These are phyloP conservation scores for Dolomedes plantarius DNA, from an alignment of 2,888 invertebrate genomes.

Conservation along the genomic window DNA sequence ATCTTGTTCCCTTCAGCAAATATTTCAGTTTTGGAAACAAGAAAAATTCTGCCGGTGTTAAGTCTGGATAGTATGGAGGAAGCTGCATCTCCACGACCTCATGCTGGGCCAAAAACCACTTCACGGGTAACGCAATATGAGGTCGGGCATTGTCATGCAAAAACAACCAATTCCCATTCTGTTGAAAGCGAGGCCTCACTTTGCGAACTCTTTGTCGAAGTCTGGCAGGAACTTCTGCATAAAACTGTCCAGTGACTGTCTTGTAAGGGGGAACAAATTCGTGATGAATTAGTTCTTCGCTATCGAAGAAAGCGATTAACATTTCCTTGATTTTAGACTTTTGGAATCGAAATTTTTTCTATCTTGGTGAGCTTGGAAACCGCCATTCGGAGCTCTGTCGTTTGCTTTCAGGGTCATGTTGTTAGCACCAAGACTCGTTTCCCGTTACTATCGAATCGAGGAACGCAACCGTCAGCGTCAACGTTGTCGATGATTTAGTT, in stretches of 20 bases:
- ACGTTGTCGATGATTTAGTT: not conserved
- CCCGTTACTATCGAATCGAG: not conserved
- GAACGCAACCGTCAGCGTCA: not conserved
- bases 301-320: not conserved
- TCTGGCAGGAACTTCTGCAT: not conserved
- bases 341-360: not conserved
- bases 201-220: not conserved
- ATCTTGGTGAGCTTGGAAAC: not conserved
- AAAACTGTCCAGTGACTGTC: not conserved
- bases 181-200: no score
- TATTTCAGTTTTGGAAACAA: not conserved
- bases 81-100: not conserved
- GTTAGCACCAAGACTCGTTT: not conserved
- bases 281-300: not conserved
- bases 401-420: constrained; percentile 9
- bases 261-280: not conserved
- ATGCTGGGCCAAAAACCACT: no score
- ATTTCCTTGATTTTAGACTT: not conserved
- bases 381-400: not conserved
- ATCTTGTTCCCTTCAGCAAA: not conserved
- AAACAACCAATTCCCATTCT: no score
- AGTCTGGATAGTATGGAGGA: no score
- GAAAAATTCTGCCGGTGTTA: no score
- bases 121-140: not conserved
- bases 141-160: not conserved